Evolutionary conservation across 92 coral and sea anemone genomes (phyloP), one percentile per base, ranked within the genome.

Genomic region (Phenganax marumi): DNA sequence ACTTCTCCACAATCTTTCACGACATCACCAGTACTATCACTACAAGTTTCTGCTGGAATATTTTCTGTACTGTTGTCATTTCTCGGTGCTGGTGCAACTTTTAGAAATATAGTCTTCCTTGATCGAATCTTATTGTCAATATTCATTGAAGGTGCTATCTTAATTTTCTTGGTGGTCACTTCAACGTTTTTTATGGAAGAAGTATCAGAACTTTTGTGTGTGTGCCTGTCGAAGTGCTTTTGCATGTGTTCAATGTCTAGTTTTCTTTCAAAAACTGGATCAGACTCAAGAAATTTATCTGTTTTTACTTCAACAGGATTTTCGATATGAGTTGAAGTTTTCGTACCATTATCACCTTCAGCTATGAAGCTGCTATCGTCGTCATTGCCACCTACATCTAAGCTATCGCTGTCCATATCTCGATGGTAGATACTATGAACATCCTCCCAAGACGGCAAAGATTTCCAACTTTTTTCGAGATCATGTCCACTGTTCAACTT

Each of bases 381-480:
- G 25, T 89, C 89, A 23, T 79, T 78, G 17, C 80, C 66, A 22
- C 72, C 92, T 63, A 89, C 71, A 82, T 95, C 95, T 33, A 85
- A 76, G 33, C 86, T 89, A 43, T 91, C 90, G 52, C 92, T 90
- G 89, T 94, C 97, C 17, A 93, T 86, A 82, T 95, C 97, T 71
- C 73, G 0, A 63, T 48, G 60, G 7, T 19, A 26, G 8, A 48
- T 58, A 19, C 1, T 14, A 46, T 77, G 83, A 10, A 23, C 46
- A 16, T 62, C 23, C 22, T 63, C 83, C 72, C 61, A 61, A 13
- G 83, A 78, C 11, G 83, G 73, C 8, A 78, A 50, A 0, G 83
- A 78, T 21, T 43, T 78, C 83, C 73, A 78, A 58, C 24, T 78
- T 23, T 78, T 63, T 60, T 71, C 21, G 12, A 43, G 68, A 18